Conservation (phyloP, 2,113 vertebrate species). For the Cricetomys ansorgei region DNA sequence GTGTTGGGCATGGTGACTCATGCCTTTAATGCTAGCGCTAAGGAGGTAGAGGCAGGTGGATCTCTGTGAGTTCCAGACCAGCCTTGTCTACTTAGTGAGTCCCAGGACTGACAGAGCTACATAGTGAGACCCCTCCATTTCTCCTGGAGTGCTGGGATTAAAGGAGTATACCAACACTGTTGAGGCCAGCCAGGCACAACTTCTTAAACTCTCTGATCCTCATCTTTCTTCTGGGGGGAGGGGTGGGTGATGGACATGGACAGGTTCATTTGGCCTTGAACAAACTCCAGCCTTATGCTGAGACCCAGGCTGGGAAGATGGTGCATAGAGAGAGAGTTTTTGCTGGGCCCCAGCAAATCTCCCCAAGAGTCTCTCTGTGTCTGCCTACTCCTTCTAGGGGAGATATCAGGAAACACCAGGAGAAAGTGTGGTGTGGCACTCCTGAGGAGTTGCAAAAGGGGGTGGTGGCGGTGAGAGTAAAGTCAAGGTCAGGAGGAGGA, state of each 20-base stretch:
- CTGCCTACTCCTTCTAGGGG: too few relatives aligned
- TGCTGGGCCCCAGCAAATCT: neutral
- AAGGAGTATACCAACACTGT: neutral
- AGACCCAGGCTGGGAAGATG: neutral
- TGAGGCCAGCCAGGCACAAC: neutral
- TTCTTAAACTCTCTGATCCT: neutral
- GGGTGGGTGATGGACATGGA: neutral
- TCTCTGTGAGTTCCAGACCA: neutral
- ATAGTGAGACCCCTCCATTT: neutral
- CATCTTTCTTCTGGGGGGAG: neutral
- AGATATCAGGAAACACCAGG: neutral
- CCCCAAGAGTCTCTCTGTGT: accelerated
- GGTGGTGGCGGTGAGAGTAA: neutral
- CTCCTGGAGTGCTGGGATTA: neutral
- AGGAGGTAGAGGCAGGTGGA: neutral
- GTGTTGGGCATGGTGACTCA: neutral
- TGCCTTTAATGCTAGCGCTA: neutral
- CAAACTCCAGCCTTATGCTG: neutral
- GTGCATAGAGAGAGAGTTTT: neutral
- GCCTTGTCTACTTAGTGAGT: neutral
- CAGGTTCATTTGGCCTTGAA: neutral
- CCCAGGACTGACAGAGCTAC: neutral
- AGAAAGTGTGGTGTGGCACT: neutral
- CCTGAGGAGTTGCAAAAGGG: neutral
- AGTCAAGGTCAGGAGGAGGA: neutral